A percentile compares a stretch with the other conserved stretches of the same genome.
Evolutionary conservation across 2,888 invertebrate genomes (phyloP).

Genomic region (Gibbula magus): DNA sequence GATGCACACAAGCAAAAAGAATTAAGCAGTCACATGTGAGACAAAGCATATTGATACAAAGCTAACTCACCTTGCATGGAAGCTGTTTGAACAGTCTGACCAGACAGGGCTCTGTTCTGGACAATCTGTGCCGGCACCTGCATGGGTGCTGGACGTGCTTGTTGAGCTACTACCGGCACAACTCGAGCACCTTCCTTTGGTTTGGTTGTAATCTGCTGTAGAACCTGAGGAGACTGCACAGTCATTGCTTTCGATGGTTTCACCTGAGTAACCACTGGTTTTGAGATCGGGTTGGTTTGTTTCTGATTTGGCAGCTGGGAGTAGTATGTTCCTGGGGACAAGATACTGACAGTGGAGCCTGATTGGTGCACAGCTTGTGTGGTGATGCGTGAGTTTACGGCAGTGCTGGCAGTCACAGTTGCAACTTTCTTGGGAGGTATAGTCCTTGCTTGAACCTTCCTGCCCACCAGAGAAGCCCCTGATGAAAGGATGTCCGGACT

Average conservation of each 20-base stretch:
- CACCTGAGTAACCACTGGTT: neutral
- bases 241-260: neutral
- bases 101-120: neutral
- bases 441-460: neutral
- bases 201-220: neutral
- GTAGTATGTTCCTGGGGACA: constrained; percentile 9
- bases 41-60: too few species aligned
- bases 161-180: neutral
- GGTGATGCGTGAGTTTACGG: neutral
- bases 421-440: neutral
- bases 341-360: neutral
- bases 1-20: too few species aligned
- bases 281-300: neutral
- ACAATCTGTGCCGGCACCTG: neutral
- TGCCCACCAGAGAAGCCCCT: neutral
- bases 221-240: neutral
- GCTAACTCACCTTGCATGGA: neutral
- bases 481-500: constrained; percentile 6
- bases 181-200: neutral
- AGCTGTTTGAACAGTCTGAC: neutral
- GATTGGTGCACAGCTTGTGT: neutral
- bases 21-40: too few species aligned
- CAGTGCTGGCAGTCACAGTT: neutral
- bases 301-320: constrained; percentile 8
- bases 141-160: neutral